A percentile compares a stretch with the other conserved stretches of the same genome.
Evolutionary conservation across 2,888 invertebrate species (phyloP).

Genomic region (Phalera bucephala): DNA sequence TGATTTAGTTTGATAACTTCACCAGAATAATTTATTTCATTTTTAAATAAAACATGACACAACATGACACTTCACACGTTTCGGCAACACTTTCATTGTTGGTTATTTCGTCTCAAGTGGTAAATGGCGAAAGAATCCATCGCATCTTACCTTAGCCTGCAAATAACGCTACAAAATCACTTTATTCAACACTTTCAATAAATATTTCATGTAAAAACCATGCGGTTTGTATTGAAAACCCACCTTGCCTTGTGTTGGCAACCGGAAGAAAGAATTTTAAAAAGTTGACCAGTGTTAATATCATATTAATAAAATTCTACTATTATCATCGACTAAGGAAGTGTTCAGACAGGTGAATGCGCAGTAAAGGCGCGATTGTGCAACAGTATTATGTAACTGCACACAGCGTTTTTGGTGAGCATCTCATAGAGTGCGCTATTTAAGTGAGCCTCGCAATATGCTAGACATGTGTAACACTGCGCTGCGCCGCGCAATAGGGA

Average conservation of each 20-base stretch:
- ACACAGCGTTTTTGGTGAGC: no score
- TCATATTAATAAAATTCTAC: slow-evolving; percentile 2
- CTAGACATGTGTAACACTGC: no score
- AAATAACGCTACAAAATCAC: slow-evolving; percentile 19
- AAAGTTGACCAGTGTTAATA: slow-evolving; percentile 28
- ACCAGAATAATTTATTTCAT: no score
- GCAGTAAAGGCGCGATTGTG: no score
- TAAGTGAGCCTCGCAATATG: no score
- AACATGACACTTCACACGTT: slow-evolving; percentile 24
- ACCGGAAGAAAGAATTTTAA: slow-evolving; percentile 71
- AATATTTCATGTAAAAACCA: slow-evolving; percentile 56
- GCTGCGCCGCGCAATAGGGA: no score
- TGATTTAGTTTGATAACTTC: no score
- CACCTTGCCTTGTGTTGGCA: slow-evolving; percentile 77
- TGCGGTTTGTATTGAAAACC: slow-evolving; percentile 60
- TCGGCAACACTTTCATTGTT: slow-evolving; percentile 5
- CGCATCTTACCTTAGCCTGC: slow-evolving; percentile 38
- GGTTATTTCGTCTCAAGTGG: slow-evolving; percentile 6
- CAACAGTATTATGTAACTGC: no score
- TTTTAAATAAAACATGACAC: no score
- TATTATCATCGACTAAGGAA: no score
- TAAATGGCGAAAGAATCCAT: neutral
- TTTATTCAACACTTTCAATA: slow-evolving; percentile 10
- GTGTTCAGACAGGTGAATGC: no score
- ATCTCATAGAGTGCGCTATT: no score